Base-by-base conservation (phyloP, 2,797 vertebrate genomes). In the Cygnus olor region DNA sequence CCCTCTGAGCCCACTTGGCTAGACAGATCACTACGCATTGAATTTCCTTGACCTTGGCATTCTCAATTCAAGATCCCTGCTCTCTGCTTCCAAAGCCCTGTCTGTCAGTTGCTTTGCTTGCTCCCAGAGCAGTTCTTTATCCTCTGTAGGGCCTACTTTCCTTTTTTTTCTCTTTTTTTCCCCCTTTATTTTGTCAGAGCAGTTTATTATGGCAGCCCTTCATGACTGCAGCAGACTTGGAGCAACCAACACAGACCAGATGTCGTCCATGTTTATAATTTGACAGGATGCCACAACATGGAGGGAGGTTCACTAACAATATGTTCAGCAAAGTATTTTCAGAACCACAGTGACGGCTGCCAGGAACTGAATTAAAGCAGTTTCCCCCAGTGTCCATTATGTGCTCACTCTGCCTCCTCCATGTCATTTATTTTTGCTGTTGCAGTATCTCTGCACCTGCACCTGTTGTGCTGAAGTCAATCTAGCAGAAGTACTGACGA, bases 241-340 rank as follows among this genome's bases (percentile, higher is more conserved):
- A 96, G 95, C 58, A 5, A 93, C 91, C 96, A 92, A 53, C 73
- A 44, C 8, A 89, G 84, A 56, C 84, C 96, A 97, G 95, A 95
- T 96, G 95, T 92, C 0, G 1, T 86, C 88, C 71, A 60, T 90
- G 93, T 93, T 97, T 89, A 40, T 89, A 92, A 89, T 90, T 90
- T 96, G 95, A 94, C 94, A 89, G 85, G 85, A 71, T 96, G 93
- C 95, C 91, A 95, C 95, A 82, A 40, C 90, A 21, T 85, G 79
- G 84, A 95, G 86, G 88, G 94, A 96, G 95, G 80, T 82, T 94
- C 65, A 6, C 85, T 95, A 47, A 93, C 90, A 93, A 61, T 78
- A 36, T 92, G 90, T 72, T 93, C 86, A 80, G 72, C 84, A 90
- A 54, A 96, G 71, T n/a, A 56, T 85, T 93, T 93, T 93, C 88